Conservation (phyloP, 1,140 invertebrate species). For the Apis dorsata region DNA sequence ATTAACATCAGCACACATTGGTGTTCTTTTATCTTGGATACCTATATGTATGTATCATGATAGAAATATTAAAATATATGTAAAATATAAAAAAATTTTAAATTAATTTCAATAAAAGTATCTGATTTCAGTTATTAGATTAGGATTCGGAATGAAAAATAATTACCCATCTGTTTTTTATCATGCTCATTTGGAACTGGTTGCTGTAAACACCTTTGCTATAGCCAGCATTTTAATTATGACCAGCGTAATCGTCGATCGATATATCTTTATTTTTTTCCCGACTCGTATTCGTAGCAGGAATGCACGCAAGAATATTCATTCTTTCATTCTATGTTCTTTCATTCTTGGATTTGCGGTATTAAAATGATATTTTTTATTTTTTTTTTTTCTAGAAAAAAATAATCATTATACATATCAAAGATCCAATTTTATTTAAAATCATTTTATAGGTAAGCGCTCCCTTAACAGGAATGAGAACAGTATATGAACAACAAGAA, state of each 20-base stretch:
- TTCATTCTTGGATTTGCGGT: slow-evolving; percentile 57
- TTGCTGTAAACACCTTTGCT: slow-evolving; percentile 48
- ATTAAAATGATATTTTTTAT: neutral
- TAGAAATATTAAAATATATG: neutral
- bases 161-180: slow-evolving; percentile 56
- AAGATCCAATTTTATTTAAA: neutral
- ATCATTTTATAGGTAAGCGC: slow-evolving; percentile 39
- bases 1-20: slow-evolving; percentile 47
- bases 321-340: slow-evolving; percentile 40
- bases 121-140: slow-evolving; percentile 51
- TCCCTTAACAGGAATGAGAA: slow-evolving; percentile 52
- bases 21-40: slow-evolving; percentile 53
- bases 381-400: no score
- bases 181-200: slow-evolving; percentile 51
- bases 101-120: neutral
- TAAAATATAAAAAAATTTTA: neutral
- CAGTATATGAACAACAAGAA: slow-evolving; percentile 25
- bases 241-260: slow-evolving; percentile 56
- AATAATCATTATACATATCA: neutral
- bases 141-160: slow-evolving; percentile 49
- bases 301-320: slow-evolving; percentile 47
- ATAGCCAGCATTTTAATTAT: slow-evolving; percentile 52
- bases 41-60: slow-evolving; percentile 46
- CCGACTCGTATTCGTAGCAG: slow-evolving; percentile 54
- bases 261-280: slow-evolving; percentile 57